Conservation (phyloP, 2,113 vertebrate genomes). For the Tragelaphus buxtoni region DNA sequence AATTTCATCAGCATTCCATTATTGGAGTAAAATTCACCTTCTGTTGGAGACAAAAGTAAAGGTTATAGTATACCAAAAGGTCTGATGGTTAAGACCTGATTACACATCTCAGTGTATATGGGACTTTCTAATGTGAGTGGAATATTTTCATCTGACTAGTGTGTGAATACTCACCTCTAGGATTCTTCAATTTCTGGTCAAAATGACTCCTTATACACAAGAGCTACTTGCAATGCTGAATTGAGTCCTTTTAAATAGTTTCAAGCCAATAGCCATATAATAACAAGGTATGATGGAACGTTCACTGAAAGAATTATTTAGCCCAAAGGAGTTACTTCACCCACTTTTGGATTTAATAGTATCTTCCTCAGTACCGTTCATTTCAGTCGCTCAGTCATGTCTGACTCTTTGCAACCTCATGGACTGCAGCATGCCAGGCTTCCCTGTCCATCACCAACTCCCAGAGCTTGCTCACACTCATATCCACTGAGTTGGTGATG, state of each 20-base stretch:
- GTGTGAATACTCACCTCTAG: background rate
- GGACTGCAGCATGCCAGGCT: background rate
- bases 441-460: background rate
- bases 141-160: background rate
- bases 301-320: background rate
- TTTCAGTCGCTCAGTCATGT: background rate
- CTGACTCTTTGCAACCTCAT: background rate
- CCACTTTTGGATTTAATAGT: background rate
- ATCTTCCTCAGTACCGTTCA: background rate
- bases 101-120: background rate
- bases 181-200: background rate
- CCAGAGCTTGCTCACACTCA: background rate
- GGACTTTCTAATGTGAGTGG: background rate
- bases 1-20: background rate
- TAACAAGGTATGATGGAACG: background rate
- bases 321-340: background rate
- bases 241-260: background rate
- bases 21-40: background rate
- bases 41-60: constrained; percentile 5
- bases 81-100: background rate
- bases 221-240: background rate
- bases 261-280: background rate
- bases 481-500: background rate
- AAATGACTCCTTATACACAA: background rate
- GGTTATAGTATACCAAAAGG: background rate